A percentile compares a stretch with the other conserved stretches of the same genome.
Conservation (phyloP, 92 coral and sea anemone genomes). For the Palythoa grandis region DNA sequence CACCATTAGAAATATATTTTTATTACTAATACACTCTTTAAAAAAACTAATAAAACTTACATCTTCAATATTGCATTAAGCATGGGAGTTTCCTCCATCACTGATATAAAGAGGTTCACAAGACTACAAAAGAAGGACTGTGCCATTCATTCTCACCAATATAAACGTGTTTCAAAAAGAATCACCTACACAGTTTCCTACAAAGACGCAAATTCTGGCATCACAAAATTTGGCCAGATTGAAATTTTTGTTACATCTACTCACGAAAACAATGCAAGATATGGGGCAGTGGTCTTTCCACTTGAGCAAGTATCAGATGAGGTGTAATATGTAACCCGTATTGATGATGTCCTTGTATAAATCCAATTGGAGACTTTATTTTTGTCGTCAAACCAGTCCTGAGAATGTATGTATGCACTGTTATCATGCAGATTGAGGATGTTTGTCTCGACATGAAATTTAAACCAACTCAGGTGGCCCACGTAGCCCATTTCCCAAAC, state of each 20-base stretch:
- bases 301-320: conserved; percentile 13
- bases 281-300: conserved; percentile 54
- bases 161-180: conserved; percentile 56
- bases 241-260: conserved; percentile 46
- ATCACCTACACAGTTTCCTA: conserved; percentile 52
- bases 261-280: conserved; percentile 4
- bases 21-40: too few species aligned
- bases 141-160: conserved; percentile 51
- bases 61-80: conserved; percentile 35
- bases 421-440: conserved; percentile 52
- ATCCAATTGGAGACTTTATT: conserved; percentile 49
- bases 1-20: too few species aligned
- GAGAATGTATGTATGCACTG: conserved; percentile 38
- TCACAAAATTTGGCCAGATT: conserved; percentile 51
- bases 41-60: too few species aligned
- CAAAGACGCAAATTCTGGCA: conserved; percentile 9
- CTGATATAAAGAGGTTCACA: conserved; percentile 36
- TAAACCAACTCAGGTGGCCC: conserved; percentile 23
- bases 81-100: conserved; percentile 51
- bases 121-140: conserved; percentile 47
- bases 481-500: conserved; percentile 60
- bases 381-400: conserved; percentile 26
- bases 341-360: conserved; percentile 51
- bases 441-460: conserved; percentile 57
- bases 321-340: conserved; percentile 21